Evolutionary conservation across 2,797 vertebrate species (phyloP).

Genomic region (Gobio occitaniae): DNA sequence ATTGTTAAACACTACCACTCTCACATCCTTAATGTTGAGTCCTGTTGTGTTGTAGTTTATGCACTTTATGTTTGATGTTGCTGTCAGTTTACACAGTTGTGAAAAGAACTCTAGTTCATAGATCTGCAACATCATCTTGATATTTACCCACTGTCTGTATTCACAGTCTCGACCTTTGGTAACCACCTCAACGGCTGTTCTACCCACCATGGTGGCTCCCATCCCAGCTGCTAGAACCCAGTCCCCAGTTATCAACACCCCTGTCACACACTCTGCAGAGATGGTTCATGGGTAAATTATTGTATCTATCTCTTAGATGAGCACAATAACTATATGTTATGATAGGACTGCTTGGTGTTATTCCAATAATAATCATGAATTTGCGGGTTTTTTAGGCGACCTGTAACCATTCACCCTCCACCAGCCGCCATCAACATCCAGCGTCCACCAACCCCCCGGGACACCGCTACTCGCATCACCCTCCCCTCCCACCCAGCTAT

Average conservation of each 20-base stretch:
- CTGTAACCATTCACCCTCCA: slow-evolving; percentile 91
- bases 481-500: slow-evolving; percentile 93
- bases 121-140: slow-evolving; percentile 9
- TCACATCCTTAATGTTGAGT: background rate
- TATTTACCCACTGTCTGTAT: slow-evolving; percentile 40
- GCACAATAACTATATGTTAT: background rate
- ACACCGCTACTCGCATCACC: slow-evolving; percentile 89
- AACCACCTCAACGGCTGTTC: slow-evolving; percentile 91
- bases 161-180: slow-evolving; percentile 90
- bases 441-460: slow-evolving; percentile 86
- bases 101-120: background rate
- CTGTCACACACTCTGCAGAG: slow-evolving; percentile 89
- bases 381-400: slow-evolving; percentile 74
- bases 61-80: background rate
- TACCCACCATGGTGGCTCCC: slow-evolving; percentile 93
- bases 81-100: background rate
- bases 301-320: background rate
- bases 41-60: background rate
- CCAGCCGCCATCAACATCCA: slow-evolving; percentile 91
- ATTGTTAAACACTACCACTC: no score
- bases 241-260: slow-evolving; percentile 92
- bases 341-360: background rate
- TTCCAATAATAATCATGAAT: background rate
- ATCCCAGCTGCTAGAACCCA: slow-evolving; percentile 93
- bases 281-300: slow-evolving; percentile 88